These are phyloP conservation scores for Drosophila equinoxialis DNA, from an alignment of 1,140 invertebrate species.

Conservation along the genomic window DNA sequence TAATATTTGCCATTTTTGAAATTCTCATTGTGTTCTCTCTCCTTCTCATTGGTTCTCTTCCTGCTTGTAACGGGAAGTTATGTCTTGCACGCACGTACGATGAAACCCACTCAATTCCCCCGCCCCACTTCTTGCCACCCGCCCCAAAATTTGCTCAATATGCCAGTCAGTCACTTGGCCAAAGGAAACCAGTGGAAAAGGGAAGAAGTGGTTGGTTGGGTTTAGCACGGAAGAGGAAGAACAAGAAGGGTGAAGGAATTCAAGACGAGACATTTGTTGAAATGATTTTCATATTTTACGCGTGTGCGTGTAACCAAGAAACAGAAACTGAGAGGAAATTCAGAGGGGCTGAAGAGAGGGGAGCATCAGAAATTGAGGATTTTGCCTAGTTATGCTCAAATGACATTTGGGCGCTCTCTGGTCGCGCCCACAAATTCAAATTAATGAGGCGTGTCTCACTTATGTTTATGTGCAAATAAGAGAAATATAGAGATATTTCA, in stretches of 20 bases:
- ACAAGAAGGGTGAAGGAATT: not conserved
- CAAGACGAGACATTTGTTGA: conserved; percentile 49
- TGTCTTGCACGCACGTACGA: conserved; percentile 73
- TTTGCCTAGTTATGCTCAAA: conserved; percentile 9
- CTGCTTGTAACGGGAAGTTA: conserved; percentile 62
- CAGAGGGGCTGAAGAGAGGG: conserved; percentile 7
- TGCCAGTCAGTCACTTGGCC: conserved; percentile 73
- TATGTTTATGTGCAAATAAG: conserved; percentile 49
- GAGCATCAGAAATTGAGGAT: not conserved
- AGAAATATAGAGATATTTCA: conserved; percentile 4
- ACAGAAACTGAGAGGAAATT: not conserved
- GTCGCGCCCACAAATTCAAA: conserved; percentile 48
- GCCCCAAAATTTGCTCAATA: conserved; percentile 59
- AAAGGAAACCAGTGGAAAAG: conserved; percentile 30
- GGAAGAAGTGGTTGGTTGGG: not conserved
- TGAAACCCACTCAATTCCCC: conserved; percentile 41
- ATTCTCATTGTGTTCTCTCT: conserved; percentile 61
- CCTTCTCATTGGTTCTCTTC: conserved; percentile 1
- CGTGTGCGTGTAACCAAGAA: conserved; percentile 1
- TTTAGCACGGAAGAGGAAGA: too few species aligned
- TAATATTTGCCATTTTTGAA: conserved; percentile 68
- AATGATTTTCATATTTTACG: conserved; percentile 75
- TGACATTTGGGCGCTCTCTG: conserved; percentile 1
- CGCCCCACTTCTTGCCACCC: conserved; percentile 14
- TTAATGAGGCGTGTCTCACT: conserved; percentile 73